phyloP scores from a whole-genome alignment of 1,140 invertebrate species.

The Sipha flava region DNA sequence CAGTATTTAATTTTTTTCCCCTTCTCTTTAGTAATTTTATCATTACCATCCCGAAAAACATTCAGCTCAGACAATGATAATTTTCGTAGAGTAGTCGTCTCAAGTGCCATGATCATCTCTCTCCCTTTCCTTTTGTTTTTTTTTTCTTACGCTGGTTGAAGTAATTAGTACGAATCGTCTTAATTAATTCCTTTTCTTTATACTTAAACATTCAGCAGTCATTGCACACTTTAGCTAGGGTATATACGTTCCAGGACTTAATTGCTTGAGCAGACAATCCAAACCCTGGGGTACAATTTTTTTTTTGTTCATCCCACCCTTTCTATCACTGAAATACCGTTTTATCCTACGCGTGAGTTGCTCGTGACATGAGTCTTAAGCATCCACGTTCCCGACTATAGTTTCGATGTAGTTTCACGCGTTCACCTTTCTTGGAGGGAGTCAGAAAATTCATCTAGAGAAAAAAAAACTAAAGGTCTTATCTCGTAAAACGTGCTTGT shows the following conservation, averaged over 20 bases:
- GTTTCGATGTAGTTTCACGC: not conserved
- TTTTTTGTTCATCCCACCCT: not conserved
- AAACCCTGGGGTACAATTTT: not conserved
- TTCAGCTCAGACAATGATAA: not conserved
- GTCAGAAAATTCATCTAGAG: not conserved
- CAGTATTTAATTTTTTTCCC: not conserved
- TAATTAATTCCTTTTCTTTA: slow-evolving; percentile 29
- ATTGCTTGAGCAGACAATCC: slow-evolving; percentile 25
- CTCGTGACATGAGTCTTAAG: slow-evolving; percentile 24
- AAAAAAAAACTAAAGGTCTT: not conserved
- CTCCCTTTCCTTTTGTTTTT: not conserved
- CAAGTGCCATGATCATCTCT: not conserved
- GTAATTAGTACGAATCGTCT: slow-evolving; percentile 28
- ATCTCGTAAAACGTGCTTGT: slow-evolving; percentile 24
- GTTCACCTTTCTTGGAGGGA: not conserved
- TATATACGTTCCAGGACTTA: not conserved
- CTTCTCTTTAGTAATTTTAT: not conserved
- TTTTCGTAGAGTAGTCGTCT: not conserved
- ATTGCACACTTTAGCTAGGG: not conserved
- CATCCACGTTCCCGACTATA: not conserved
- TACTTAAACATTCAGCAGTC: slow-evolving; percentile 3
- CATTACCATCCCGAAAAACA: not conserved
- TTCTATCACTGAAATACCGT: not conserved
- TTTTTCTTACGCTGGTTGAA: not conserved
- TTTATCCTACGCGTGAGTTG: not conserved